Base-by-base conservation (phyloP, 2,797 vertebrate genomes). In the Galagoides demidoff region DNA sequence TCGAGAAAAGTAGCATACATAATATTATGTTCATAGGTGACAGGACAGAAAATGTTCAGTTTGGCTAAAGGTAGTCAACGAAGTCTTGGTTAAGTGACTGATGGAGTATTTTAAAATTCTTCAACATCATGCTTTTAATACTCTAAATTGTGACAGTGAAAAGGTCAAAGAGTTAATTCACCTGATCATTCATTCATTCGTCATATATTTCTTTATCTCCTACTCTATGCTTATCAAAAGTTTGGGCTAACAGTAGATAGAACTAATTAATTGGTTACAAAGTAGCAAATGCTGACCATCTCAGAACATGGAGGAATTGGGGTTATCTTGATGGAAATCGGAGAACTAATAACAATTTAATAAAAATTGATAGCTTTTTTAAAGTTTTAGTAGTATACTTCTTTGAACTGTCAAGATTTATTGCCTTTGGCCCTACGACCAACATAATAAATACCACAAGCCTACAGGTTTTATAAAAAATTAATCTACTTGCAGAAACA, bases 401-500 rank as follows among this genome's bases (percentile, higher is more conserved):
- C 7, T 82, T 91, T 70, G 59, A 90, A 10, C 22, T 61, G 63
- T 61, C 17, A 74, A 89, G 20, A 85, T 73, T 70, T 82, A 95
- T 87, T 89, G 39, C 25, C 57, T 31, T 79, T 88, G 70, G 45
- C 29, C 79, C 39, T 83, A 68, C 57, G 34, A 79, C 6, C 20
- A 55, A 55, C 74, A 79, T 71, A 89, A 85, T 76, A 92, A 77
- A 90, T 87, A 93, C 27, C 45, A 74, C 7, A 25, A 37, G 43
- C 29, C 39, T 68, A 81, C 9, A 82, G 45, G 16, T 61, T 91
- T 79, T 74, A 84, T 89, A 68, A 43, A 17, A 78, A 64, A 86
- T 89, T 92, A 94, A 88, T 63, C 11, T 94, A 68, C 29, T 78
- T 94, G 37, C 20, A 95, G 87, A 83, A 92, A 95, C 66, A 3